These are phyloP conservation scores for Thalassophryne amazonica DNA, from an alignment of 2,797 vertebrate genomes.

Conservation along the genomic window DNA sequence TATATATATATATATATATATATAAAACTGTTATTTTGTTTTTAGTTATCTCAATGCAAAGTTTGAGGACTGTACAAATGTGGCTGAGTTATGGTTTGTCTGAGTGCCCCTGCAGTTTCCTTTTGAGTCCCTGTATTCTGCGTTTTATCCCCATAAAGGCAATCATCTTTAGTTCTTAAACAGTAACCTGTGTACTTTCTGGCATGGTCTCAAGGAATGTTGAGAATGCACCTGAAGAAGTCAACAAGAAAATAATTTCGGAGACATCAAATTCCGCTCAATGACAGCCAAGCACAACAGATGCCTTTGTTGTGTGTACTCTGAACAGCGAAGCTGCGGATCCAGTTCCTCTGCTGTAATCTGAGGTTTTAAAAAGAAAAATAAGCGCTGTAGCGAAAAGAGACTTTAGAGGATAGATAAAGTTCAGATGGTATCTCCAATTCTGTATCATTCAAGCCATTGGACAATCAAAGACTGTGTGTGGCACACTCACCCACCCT, in stretches of 20 bases:
- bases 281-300: slow-evolving; percentile 60
- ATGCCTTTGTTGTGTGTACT: slow-evolving; percentile 66
- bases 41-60: no score
- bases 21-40: no score
- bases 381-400: slow-evolving; percentile 10
- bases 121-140: not conserved
- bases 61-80: no score
- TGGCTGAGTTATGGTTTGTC: no score
- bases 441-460: slow-evolving; percentile 57
- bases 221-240: slow-evolving; percentile 72
- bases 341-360: slow-evolving; percentile 50
- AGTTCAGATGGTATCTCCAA: slow-evolving; percentile 65
- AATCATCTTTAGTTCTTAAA: slow-evolving; percentile 31
- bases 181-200: slow-evolving; percentile 52
- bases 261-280: slow-evolving; percentile 62
- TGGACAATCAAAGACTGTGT: slow-evolving; percentile 59
- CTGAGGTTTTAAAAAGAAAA: slow-evolving; percentile 30
- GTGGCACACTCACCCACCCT: slow-evolving; percentile 54
- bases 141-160: slow-evolving; percentile 13
- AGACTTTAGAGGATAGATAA: slow-evolving; percentile 53
- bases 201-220: slow-evolving; percentile 70
- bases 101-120: not conserved
- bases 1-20: no score
- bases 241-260: slow-evolving; percentile 77
- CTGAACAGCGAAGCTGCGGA: slow-evolving; percentile 32